Percentiles rank a stretch among this genome's conserved stretches.
phyloP scores from a whole-genome alignment of 1,140 invertebrate species.

The Eufriesea mexicana region DNA sequence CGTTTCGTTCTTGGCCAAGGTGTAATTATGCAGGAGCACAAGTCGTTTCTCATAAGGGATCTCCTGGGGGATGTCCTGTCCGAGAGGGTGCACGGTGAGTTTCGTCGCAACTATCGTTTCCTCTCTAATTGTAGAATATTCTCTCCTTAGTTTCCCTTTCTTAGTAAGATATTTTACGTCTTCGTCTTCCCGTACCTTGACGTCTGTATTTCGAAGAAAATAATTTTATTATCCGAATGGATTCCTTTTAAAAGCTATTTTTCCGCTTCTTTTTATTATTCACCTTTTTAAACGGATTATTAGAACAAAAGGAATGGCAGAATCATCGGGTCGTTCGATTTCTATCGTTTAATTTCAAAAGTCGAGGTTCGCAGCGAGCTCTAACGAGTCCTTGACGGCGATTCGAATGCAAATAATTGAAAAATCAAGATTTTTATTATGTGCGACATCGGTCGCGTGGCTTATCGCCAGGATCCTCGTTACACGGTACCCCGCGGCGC shows the following conservation, averaged over 20 bases:
- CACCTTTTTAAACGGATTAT: neutral
- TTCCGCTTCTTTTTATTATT: neutral
- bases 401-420: neutral
- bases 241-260: neutral
- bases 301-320: no score
- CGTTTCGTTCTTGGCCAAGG: neutral
- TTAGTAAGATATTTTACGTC: no score
- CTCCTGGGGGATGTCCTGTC: conserved; percentile 88
- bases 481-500: conserved; percentile 69
- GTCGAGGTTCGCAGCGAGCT: neutral
- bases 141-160: no score
- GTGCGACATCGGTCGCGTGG: conserved; percentile 66
- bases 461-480: conserved; percentile 70
- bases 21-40: conserved; percentile 86
- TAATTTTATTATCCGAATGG: no score
- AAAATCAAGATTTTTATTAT: conserved; percentile 3
- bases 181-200: no score
- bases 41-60: conserved; percentile 90
- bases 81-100: conserved; percentile 82
- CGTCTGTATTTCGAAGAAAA: no score
- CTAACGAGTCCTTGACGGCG: neutral
- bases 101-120: neutral
- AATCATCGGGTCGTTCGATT: neutral
- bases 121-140: no score
- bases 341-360: neutral